These are phyloP conservation scores for Schizaphis graminum DNA, from an alignment of 2,888 invertebrate genomes.

Conservation along the genomic window DNA sequence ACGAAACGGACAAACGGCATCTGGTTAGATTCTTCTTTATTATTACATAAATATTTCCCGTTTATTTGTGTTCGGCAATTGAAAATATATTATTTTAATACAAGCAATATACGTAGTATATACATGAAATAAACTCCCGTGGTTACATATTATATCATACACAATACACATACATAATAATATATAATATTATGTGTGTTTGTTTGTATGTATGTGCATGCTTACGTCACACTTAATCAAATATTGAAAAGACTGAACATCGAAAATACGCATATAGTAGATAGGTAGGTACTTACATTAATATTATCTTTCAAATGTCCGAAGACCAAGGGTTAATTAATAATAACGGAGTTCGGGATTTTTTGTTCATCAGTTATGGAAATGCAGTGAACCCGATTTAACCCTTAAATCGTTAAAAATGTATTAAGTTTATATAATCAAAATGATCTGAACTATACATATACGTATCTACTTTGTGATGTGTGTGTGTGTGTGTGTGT, in stretches of 20 bases:
- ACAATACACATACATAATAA: neutral
- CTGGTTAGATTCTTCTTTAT: conserved; percentile 47
- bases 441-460: neutral
- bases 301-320: neutral
- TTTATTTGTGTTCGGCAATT: conserved; percentile 40
- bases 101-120: neutral
- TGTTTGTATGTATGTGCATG: too few species aligned
- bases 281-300: neutral
- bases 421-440: neutral
- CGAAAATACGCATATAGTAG: neutral
- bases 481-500: neutral
- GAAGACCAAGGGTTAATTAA: neutral
- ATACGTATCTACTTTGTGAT: neutral
- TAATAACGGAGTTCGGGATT: neutral
- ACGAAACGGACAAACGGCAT: conserved; percentile 53
- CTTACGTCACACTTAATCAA: neutral
- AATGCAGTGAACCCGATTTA: neutral
- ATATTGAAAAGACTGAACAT: neutral
- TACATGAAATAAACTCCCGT: neutral
- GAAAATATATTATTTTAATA: conserved; percentile 31
- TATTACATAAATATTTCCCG: conserved; percentile 40
- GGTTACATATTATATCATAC: neutral
- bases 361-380: conserved; percentile 11
- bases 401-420: conserved; percentile 29
- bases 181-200: neutral